Base-by-base conservation (phyloP, 64 coral and sea anemone species). In the Catalaphyllia jardinei region DNA sequence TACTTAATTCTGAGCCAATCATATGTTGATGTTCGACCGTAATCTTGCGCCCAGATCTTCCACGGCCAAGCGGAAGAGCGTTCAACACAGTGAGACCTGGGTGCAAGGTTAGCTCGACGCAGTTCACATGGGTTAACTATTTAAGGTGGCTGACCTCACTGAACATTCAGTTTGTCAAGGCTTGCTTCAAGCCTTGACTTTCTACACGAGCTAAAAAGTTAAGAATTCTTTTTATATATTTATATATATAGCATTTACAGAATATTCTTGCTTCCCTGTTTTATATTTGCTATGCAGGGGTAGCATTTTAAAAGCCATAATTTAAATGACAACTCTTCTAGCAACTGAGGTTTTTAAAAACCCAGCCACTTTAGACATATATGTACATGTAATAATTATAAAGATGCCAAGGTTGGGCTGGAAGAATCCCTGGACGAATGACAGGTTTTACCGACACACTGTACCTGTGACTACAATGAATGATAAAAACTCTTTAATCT, bases 301-400 rank as follows among this genome's bases (percentile, higher is more conserved):
- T n/a, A 71, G 63, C 63, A 50, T 85, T 71, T 85, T 69, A 85
- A 85, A 85, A 85, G 81, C 62, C 81, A 85, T 85, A 71, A 85
- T 85, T 85, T 85, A 85, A 71, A 85, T 71, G 81, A 85, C 62
- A 85, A 85, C 49, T 51, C 29, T 67, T 83, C 46, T 39, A 85
- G 81, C 22, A 85, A 64, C 81, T 29, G 24, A 19, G 62, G 20
- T 71, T 71, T 85, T 85, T 71, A 67, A 85, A 85, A 71, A 46
- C 81, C 33, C 31, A 52, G 81, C 33, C 51, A 85, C 81, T n/a
- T 14, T 71, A 71, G 35, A 51, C 38, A 57, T 71, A 67, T 85
- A 85, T 85, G 31, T 85, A 85, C 81, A 85, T 24, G n/a, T 49
- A 85, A 85, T 42, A 42, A 77, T 85, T 85, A 83, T 60, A 71